phyloP scores from a whole-genome alignment of 2,797 vertebrate genomes.

The Pelobates cultripes region DNA sequence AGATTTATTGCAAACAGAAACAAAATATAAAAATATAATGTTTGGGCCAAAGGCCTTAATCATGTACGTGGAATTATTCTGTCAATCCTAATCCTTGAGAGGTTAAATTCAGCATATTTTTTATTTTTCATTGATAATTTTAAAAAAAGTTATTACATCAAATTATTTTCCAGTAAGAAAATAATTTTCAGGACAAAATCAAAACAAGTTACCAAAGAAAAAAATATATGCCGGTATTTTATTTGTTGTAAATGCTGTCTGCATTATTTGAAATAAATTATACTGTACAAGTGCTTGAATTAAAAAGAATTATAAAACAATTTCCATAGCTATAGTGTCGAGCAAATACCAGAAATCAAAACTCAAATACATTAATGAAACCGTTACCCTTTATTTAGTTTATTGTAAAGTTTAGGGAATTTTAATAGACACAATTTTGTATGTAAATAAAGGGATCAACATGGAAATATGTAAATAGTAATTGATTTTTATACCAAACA shows the following conservation, averaged over 20 bases:
- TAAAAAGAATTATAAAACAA: slow-evolving; percentile 55
- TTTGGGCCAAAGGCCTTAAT: too few relatives aligned
- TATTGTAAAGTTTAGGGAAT: slow-evolving; percentile 54
- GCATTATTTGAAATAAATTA: slow-evolving; percentile 54
- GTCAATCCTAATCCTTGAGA: too few relatives aligned
- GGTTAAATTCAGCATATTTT: background rate
- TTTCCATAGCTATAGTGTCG: slow-evolving; percentile 51
- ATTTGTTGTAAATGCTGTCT: slow-evolving; percentile 48
- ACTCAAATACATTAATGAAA: slow-evolving; percentile 53
- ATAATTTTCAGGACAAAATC: slow-evolving; percentile 22
- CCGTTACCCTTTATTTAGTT: slow-evolving; percentile 54
- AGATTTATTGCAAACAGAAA: too few relatives aligned
- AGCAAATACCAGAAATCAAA: slow-evolving; percentile 52
- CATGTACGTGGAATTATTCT: too few relatives aligned
- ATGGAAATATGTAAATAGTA: slow-evolving; percentile 52
- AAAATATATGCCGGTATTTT: slow-evolving; percentile 45
- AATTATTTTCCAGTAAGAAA: slow-evolving; percentile 6
- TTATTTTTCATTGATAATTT: background rate
- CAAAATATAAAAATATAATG: too few relatives aligned
- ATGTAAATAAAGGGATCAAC: slow-evolving; percentile 41
- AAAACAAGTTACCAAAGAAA: slow-evolving; percentile 19
- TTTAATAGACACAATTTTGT: slow-evolving; percentile 52
- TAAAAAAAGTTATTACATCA: background rate
- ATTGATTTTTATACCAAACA: slow-evolving; percentile 47
- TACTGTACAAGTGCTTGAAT: slow-evolving; percentile 49